These are phyloP conservation scores for Neuroterus valhalla DNA, from an alignment of 1,140 invertebrate genomes.

Conservation along the genomic window DNA sequence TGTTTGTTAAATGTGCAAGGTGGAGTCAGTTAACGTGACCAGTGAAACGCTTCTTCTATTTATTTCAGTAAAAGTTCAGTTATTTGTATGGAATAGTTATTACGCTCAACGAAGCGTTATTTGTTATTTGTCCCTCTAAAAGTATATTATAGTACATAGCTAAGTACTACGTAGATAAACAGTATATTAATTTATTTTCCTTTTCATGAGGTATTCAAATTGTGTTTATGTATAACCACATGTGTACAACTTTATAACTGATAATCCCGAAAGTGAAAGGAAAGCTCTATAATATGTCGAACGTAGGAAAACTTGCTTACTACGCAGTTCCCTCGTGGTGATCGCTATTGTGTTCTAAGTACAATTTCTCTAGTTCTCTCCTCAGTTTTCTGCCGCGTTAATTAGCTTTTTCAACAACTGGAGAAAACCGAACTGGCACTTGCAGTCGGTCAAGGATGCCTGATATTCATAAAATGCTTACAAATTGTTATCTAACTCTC, in stretches of 20 bases:
- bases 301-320: background rate
- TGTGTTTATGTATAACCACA: background rate
- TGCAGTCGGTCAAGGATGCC: constrained; percentile 18
- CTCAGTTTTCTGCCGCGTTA: constrained; percentile 1
- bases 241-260: background rate
- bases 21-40: background rate
- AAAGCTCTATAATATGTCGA: background rate
- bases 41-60: background rate
- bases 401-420: constrained; percentile 20
- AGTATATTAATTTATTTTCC: no score
- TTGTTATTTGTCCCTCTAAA: background rate
- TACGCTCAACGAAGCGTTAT: constrained; percentile 39
- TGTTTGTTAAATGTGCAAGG: background rate
- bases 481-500: background rate
- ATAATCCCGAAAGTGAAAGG: background rate
- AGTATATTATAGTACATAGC: no score
- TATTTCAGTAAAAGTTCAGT: constrained; percentile 13
- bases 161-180: no score
- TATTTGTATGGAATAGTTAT: constrained; percentile 40
- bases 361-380: background rate
- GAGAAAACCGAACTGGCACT: constrained; percentile 15
- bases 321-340: background rate
- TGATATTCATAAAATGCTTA: constrained; percentile 14
- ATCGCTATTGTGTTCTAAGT: constrained; percentile 16
- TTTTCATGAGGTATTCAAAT: background rate